Evolutionary conservation across 2,113 vertebrate species (phyloP).

Genomic region (Thalassarche chlororhynchos): DNA sequence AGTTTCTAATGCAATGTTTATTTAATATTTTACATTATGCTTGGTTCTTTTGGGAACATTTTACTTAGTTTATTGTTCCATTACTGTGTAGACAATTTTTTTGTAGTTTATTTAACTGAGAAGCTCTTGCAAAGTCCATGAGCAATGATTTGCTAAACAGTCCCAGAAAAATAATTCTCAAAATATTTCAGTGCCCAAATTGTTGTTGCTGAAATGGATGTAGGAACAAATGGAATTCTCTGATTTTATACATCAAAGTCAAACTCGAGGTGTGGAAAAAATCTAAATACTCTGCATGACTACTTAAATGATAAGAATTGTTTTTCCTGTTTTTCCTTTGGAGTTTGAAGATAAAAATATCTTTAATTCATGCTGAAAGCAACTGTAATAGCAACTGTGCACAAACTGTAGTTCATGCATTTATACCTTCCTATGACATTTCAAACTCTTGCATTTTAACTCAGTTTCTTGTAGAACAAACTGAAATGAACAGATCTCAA

Average conservation of each 20-base stretch:
- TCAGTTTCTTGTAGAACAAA: conserved; percentile 24
- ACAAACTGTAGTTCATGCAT: not conserved
- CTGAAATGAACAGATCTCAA: conserved; percentile 23
- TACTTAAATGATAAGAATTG: not conserved
- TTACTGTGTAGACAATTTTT: not conserved
- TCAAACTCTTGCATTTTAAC: not conserved
- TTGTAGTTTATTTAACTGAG: not conserved
- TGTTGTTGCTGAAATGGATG: not conserved
- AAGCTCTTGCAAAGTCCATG: not conserved
- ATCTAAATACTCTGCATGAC: not conserved
- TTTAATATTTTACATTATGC: not conserved
- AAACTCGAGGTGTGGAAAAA: not conserved
- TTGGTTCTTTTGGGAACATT: not conserved
- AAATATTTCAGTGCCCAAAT: not conserved
- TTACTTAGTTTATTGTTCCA: not conserved
- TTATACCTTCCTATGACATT: not conserved
- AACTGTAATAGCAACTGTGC: not conserved
- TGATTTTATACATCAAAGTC: not conserved
- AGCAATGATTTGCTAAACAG: not conserved
- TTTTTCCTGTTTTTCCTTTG: not conserved
- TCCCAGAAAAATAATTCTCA: not conserved
- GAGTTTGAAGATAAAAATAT: not conserved
- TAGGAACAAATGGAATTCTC: not conserved
- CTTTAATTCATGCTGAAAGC: not conserved
- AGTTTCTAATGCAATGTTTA: not conserved